Evolutionary conservation across 2,888 invertebrate genomes (phyloP), one percentile per base, ranked within the genome.

Genomic region (Pherbina coryleti): DNA sequence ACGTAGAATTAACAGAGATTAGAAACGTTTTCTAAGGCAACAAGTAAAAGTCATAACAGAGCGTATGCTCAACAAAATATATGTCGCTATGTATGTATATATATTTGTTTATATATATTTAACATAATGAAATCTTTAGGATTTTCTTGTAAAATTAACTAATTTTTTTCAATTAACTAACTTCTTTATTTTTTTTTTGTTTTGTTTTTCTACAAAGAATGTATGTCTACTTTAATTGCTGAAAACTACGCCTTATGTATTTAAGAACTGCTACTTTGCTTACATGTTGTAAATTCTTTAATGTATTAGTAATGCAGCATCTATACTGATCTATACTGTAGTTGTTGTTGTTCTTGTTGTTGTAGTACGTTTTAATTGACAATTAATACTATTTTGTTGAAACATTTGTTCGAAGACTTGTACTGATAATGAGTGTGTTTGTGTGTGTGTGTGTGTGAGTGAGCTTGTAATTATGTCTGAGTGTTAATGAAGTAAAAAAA

Each of bases 291-390:
- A 67, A 44, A 67, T 67, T 67, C 34, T 17, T 64, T 64, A 17
- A 34, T 7, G 34, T 14, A 44, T 11, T 64, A 64, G 28, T 60
- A 28, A 25, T 28, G 60, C 11, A 17, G 11, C 11, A 25, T 28
- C 53, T 53, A 5, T 17, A 53, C n/a, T 4, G 17, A 55, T 55
- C 9, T 55, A 22, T 28, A 28, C 14, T 37, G 25, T 64, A 5
- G 2, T 64, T 64, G 14, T 31, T 64, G 64, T 34, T 19, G 14
- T 31, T 64, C 34, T 34, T 19, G 55, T 64, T 64, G 28, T n/a
- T 73, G 17, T 62, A 62, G 73, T 73, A 22, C 7, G 8, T 73
- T 60, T 62, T 73, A 73, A 73, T 62, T 73, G 73, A 73, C 73
- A 49, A 25, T 25, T 60, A 73, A 60, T 73, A 73, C 73, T 73